Evolutionary conservation across 2,113 vertebrate genomes (phyloP).

Genomic region (Spermophilus dauricus): DNA sequence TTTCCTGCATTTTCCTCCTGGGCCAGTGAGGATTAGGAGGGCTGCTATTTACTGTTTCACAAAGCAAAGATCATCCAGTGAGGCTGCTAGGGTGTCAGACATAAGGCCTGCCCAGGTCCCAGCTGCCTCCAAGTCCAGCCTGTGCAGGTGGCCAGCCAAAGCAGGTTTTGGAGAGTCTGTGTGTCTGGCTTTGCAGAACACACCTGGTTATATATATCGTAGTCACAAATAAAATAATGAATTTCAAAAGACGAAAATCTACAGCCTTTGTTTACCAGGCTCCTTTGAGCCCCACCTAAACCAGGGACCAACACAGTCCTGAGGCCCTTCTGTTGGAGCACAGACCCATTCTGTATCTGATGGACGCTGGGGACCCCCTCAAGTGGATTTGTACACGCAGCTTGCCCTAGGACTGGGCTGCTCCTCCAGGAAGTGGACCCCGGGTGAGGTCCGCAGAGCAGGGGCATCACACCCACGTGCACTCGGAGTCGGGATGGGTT

Average conservation of each 20-base stretch:
- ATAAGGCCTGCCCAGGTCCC: not conserved
- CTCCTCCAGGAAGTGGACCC: not conserved
- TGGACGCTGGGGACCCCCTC: not conserved
- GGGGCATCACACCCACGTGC: not conserved
- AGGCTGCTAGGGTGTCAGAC: not conserved
- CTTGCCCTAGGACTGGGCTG: not conserved
- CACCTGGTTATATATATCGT: not conserved
- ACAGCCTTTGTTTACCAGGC: conserved; percentile 31
- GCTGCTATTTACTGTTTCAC: conserved; percentile 59
- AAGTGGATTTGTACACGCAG: not conserved
- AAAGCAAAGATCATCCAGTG: conserved; percentile 51
- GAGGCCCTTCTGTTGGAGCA: not conserved
- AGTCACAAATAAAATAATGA: conserved; percentile 18
- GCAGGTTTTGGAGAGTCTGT: not conserved
- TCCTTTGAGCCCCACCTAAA: not conserved
- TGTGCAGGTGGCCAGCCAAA: not conserved
- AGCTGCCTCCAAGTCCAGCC: not conserved
- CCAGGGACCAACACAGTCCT: not conserved
- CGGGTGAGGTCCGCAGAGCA: not conserved
- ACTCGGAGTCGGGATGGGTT: fast-evolving
- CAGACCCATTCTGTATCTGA: not conserved
- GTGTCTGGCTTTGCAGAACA: conserved; percentile 35
- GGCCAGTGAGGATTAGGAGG: not conserved
- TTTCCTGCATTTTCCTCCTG: not conserved
- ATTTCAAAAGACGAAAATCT: not conserved